phyloP scores from a whole-genome alignment of 2,888 invertebrate genomes.

The Gymnosoma rotundatum region DNA sequence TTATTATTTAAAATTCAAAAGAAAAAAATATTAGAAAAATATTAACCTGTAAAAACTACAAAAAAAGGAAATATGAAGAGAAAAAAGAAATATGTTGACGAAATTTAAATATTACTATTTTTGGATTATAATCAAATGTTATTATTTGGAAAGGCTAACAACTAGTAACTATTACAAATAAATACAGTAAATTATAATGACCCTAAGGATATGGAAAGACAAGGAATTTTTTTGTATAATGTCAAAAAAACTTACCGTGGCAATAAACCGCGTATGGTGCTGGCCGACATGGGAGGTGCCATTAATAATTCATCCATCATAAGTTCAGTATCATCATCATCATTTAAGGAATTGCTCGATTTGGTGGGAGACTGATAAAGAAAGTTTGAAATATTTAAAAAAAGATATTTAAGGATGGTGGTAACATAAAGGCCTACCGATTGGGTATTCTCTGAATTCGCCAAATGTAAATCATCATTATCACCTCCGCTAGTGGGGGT shows the following conservation, averaged over 20 bases:
- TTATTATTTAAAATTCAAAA: too few species aligned
- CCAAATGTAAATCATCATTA: constrained; percentile 87
- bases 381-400: not conserved
- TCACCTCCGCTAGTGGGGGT: constrained; percentile 93
- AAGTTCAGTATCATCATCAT: constrained; percentile 89
- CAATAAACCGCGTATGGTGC: constrained; percentile 87
- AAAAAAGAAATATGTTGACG: constrained; percentile 67
- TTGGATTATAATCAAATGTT: constrained; percentile 40
- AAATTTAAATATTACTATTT: constrained; percentile 47
- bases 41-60: constrained; percentile 80
- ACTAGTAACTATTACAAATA: too few species aligned
- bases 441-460: constrained; percentile 87
- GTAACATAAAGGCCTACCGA: constrained; percentile 83
- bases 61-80: constrained; percentile 62
- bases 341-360: constrained; percentile 86
- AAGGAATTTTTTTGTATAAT: not conserved
- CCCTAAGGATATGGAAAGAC: not conserved
- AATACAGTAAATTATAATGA: too few species aligned
- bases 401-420: not conserved
- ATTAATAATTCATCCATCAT: constrained; percentile 92
- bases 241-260: constrained; percentile 84
- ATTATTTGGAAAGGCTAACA: too few species aligned
- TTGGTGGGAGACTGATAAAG: constrained; percentile 85
- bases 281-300: constrained; percentile 90
- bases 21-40: constrained; percentile 56